Conservation (phyloP, 2,113 vertebrate species). For the Leptobrachium leishanense region DNA sequence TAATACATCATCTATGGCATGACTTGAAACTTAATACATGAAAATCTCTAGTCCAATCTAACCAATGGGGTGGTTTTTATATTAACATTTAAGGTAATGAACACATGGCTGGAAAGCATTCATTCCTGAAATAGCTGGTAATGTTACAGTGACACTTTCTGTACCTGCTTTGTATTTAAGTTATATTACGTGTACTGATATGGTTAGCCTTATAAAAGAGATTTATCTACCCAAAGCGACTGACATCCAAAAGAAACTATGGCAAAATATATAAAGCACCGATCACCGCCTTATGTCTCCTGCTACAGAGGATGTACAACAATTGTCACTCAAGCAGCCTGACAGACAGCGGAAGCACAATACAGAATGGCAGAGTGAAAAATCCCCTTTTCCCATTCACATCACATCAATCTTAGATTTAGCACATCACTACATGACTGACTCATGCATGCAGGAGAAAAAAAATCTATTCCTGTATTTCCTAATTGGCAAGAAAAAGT, state of each 20-base stretch:
- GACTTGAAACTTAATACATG: too few species aligned
- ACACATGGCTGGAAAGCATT: constrained; percentile 16
- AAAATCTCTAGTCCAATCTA: not conserved
- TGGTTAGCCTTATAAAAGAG: constrained; percentile 32
- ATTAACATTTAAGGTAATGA: constrained; percentile 28
- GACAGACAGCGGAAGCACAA: constrained; percentile 41
- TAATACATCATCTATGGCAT: too few species aligned
- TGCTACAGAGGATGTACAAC: constrained; percentile 29
- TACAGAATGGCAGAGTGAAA: constrained; percentile 46
- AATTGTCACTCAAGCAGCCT: constrained; percentile 38
- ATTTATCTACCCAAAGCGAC: constrained; percentile 37
- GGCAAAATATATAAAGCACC: constrained; percentile 44
- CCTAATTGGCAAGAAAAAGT: constrained; percentile 45
- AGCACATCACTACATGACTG: constrained; percentile 44
- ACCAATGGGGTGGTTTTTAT: constrained; percentile 18
- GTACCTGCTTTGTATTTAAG: constrained; percentile 25
- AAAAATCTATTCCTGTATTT: constrained; percentile 47
- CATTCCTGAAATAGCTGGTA: constrained; percentile 18
- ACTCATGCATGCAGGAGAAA: constrained; percentile 41
- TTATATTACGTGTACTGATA: constrained; percentile 35
- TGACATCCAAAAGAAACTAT: constrained; percentile 36
- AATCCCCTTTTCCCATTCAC: constrained; percentile 43
- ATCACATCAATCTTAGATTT: constrained; percentile 48
- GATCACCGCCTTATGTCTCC: constrained; percentile 15
- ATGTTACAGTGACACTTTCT: constrained; percentile 11